Evolutionary conservation across 2,113 vertebrate species (phyloP).

Genomic region (Peromyscus maniculatus): DNA sequence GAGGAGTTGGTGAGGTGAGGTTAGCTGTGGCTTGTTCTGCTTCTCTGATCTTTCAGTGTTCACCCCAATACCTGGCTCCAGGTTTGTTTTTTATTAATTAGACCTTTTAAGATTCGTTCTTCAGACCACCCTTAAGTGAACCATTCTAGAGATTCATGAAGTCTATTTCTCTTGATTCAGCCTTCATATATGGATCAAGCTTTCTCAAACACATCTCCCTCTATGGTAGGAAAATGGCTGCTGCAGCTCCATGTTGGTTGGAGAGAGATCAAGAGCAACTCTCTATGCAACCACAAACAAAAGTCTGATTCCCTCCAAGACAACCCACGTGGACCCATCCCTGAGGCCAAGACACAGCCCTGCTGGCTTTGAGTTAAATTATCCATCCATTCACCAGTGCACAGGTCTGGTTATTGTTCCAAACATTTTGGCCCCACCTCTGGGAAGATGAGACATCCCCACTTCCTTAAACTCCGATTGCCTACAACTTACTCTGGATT

Average conservation of each 20-base stretch:
- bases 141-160: not conserved
- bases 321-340: not conserved
- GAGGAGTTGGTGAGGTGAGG: too few species aligned
- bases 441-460: not conserved
- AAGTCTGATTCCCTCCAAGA: not conserved
- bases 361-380: not conserved
- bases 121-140: not conserved
- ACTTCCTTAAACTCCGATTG: not conserved
- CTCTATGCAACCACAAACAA: too few species aligned
- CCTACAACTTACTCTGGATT: not conserved
- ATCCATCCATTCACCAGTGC: fast-evolving
- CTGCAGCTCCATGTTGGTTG: not conserved
- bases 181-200: not conserved
- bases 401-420: not conserved
- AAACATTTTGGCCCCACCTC: not conserved
- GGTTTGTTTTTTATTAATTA: too few species aligned
- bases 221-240: not conserved
- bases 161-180: not conserved
- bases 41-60: too few species aligned
- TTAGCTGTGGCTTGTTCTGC: too few species aligned
- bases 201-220: not conserved
- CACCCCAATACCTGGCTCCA: too few species aligned
- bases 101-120: too few species aligned
- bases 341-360: not conserved
- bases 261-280: not conserved